These are phyloP conservation scores for Nesospiza acunhae DNA, from an alignment of 2,113 vertebrate species.

Conservation along the genomic window DNA sequence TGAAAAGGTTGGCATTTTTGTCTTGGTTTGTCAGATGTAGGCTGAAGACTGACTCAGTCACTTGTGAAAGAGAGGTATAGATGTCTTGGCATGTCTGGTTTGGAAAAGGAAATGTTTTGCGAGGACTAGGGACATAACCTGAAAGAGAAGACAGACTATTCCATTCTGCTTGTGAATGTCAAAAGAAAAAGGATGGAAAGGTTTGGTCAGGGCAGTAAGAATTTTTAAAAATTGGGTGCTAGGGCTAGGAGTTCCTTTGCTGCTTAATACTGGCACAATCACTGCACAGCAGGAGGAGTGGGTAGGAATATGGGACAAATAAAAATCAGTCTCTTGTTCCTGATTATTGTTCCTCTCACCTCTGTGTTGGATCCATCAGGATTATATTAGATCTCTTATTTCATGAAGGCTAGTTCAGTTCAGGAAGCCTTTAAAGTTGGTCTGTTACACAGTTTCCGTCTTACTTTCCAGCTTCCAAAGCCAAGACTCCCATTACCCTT, in stretches of 20 bases:
- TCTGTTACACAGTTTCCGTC: neutral
- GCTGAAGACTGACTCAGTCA: neutral
- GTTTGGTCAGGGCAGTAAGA: neutral
- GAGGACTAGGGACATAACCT: neutral
- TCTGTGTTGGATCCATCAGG: neutral
- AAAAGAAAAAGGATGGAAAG: neutral
- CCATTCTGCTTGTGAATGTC: neutral
- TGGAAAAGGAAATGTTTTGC: neutral
- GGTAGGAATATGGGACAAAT: neutral
- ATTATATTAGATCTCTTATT: neutral
- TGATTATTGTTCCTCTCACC: neutral
- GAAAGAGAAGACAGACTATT: neutral
- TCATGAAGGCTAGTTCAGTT: neutral
- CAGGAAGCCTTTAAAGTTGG: neutral
- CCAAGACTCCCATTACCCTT: neutral
- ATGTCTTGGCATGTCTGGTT: neutral
- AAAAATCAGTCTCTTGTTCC: neutral
- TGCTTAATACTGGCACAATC: neutral
- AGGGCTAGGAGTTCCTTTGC: neutral
- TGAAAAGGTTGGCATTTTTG: neutral
- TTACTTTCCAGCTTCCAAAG: slow-evolving; percentile 58
- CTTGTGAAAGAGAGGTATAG: neutral
- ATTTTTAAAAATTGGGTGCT: neutral
- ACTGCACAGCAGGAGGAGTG: neutral
- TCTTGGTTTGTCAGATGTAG: neutral